Conservation (phyloP, 2,797 vertebrate species). For the Ptychadena robeensis region DNA sequence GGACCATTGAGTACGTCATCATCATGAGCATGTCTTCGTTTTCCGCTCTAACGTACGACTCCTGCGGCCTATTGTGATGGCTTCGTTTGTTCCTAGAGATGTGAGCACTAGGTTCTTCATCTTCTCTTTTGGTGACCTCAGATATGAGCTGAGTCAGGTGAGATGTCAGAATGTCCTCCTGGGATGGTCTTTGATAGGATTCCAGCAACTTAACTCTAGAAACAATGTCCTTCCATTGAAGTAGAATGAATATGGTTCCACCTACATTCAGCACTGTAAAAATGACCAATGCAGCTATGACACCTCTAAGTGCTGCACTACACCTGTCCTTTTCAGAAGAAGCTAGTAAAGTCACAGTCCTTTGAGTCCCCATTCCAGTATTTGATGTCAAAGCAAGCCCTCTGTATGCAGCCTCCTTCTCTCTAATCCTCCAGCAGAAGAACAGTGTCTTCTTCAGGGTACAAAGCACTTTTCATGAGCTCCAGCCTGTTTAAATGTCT, state of each 20-base stretch:
- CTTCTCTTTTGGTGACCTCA: conserved; percentile 59
- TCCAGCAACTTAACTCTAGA: conserved; percentile 73
- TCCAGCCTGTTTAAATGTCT: conserved; percentile 58
- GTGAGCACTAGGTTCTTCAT: conserved; percentile 65
- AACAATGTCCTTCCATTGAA: conserved; percentile 82
- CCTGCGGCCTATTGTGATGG: conserved; percentile 67
- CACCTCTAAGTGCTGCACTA: conserved; percentile 74
- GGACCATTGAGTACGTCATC: conserved; percentile 97
- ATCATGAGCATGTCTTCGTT: conserved; percentile 87
- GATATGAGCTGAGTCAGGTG: conserved; percentile 73
- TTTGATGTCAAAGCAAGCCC: not conserved
- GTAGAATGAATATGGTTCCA: conserved; percentile 83
- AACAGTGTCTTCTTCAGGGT: not conserved
- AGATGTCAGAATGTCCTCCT: conserved; percentile 72
- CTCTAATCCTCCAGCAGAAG: conserved; percentile 40
- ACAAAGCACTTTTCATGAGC: conserved; percentile 15
- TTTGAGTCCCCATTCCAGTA: conserved; percentile 42
- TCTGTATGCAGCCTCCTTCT: conserved; percentile 28
- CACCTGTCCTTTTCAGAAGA: conserved; percentile 57
- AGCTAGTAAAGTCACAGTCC: conserved; percentile 52
- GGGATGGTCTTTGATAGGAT: conserved; percentile 68
- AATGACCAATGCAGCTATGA: conserved; percentile 78
- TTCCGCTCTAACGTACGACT: conserved; percentile 71
- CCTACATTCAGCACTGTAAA: conserved; percentile 81
- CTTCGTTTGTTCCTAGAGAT: conserved; percentile 82